Evolutionary conservation across 2,113 vertebrate genomes (phyloP), one percentile per base, ranked within the genome.

Genomic region (Misgurnus mizolepis): DNA sequence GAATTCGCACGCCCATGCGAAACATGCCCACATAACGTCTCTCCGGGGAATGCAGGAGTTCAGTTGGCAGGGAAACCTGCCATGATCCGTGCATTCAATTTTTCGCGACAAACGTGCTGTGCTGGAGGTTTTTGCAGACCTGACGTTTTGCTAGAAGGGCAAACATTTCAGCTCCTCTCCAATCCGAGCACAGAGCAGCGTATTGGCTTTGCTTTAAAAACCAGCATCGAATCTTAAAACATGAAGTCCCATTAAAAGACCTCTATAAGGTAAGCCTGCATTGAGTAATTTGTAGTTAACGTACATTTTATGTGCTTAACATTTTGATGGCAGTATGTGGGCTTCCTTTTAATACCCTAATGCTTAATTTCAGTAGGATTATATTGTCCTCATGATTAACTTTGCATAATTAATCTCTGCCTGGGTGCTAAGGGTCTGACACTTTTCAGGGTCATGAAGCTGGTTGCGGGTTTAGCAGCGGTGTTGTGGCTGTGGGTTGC

Each of bases 71-170:
- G 86, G 87, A 88, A 68, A 34, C 1, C 12, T 68, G 90, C 88
- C 88, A 90, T 85, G 83, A 84, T 85, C 80, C 69, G 76, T 64
- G 45, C 73, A 84, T 82, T 90, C 73, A 62, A 91, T 79, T 88
- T 91, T 91, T 91, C 91, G 88, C 91, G n/a, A 78, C 85, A 86
- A 81, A 83, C 22, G 64, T 80, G 60, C 17, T 5, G 65, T 60
- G 80, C 61, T n/a, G 18, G 49, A 80, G 80, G n/a, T n/a, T 85
- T 88, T 88, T 83, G 75, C 87, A 86, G 27, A 5, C 34, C 49
- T 75, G 45, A 45, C 55, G 49, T 49, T 70, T 80, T 76, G 15
- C 45, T 71, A 17, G 56, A 43, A 61, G 71, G 62, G 49, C 69
- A 74, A 76, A 79, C 41, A 64, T 17, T 41, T 62, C 53, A 40